These are phyloP conservation scores for Sepiola atlantica DNA, from an alignment of 2,888 invertebrate genomes.

Conservation along the genomic window DNA sequence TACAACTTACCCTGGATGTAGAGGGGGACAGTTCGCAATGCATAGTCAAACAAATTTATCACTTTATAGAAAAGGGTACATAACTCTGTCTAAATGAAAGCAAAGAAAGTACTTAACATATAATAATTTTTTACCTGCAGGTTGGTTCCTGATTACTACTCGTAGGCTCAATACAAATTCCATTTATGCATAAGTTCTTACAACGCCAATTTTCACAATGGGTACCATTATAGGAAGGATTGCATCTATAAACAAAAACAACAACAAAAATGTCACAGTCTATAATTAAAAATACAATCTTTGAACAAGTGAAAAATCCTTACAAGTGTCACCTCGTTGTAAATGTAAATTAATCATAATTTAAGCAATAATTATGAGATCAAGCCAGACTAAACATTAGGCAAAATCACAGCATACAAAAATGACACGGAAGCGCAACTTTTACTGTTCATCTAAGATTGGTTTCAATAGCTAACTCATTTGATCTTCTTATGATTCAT, in stretches of 20 bases:
- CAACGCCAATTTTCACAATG: constrained; percentile 50
- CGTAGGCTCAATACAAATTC: constrained; percentile 45
- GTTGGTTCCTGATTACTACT: constrained; percentile 42
- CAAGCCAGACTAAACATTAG: too few relatives aligned
- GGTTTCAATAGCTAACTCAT: too few relatives aligned
- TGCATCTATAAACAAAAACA: constrained; percentile 49
- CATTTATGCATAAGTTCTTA: constrained; percentile 47
- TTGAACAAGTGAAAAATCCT: neutral
- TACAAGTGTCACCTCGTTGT: neutral
- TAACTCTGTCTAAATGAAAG: too few relatives aligned
- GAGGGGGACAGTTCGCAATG: too few relatives aligned
- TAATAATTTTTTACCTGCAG: constrained; percentile 19
- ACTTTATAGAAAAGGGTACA: too few relatives aligned
- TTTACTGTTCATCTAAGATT: too few relatives aligned
- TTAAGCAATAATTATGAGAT: too few relatives aligned
- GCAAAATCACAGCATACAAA: neutral
- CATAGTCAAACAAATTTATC: too few relatives aligned
- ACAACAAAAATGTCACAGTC: neutral
- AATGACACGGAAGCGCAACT: neutral
- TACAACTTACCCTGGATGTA: too few relatives aligned
- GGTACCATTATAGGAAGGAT: constrained; percentile 49
- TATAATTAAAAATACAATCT: neutral
- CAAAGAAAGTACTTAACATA: too few relatives aligned
- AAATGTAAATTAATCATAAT: too few relatives aligned
- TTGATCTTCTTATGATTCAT: too few relatives aligned